Evolutionary conservation across 2,113 vertebrate genomes (phyloP), one percentile per base, ranked within the genome.

Genomic region (Struthio camelus): DNA sequence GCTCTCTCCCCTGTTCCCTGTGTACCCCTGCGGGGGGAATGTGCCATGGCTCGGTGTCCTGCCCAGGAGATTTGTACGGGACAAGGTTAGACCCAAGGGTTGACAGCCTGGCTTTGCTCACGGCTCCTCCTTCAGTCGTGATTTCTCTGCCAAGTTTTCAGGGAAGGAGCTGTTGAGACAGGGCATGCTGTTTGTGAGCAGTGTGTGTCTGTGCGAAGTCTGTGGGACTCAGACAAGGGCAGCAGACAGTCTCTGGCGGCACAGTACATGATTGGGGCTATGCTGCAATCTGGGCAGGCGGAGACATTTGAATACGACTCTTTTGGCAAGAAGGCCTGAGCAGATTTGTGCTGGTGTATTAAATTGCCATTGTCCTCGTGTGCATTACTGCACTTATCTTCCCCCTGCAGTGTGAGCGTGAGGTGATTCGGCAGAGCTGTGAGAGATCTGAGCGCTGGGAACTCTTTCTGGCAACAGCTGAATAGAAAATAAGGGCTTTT

Each of bases 141-240:
- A 51, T 71, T 30, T 89, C 69, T 20, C 76, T 95, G 67, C 48
- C 80, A 84, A 61, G 38, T 82, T 91, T 94, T 71, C 34, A 28
- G 34, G 34, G 36, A 66, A 17, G 15, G 51, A 94, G 46, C 0
- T 1, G 0, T 76, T 32, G 84, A 85, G 67, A 27, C 2, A 4
- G 81, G 69, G 77, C 75, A n/a, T 50, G 23, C 54, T 89, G 69
- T 83, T 86, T 90, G 87, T 28, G 15, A 94, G 69, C 22, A 0
- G 79, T 2, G 0, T 2, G 1, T 4, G 2, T 67, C 87, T 6
- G 0, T 64, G 79, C 9, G 1, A 28, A 23, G 50, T 75, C 50
- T 95, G 69, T 14, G 15, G 79, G 70, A 48, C 72, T 78, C 75
- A 77, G 95, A 86, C 84, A 87, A 96, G 93, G 93, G 71, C 83